Evolutionary conservation across 2,113 vertebrate species (phyloP), one percentile per base, ranked within the genome.

Genomic region (Nymphicus hollandicus): DNA sequence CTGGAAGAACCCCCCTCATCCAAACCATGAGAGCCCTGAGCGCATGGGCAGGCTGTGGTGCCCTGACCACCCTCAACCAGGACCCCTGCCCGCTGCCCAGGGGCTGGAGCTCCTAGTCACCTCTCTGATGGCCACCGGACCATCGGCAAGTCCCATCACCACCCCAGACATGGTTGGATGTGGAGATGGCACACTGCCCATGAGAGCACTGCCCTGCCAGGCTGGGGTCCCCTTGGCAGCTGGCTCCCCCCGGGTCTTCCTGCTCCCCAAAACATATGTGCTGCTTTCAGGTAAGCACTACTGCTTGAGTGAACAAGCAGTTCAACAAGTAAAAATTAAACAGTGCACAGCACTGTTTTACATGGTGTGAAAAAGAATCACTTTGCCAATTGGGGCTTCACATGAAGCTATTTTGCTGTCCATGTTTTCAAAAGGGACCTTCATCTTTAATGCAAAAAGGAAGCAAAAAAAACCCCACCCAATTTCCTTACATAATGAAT

Each of bases 381-480:
- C 29, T 81, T 80, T 7, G 17, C 12, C 43, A 41, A 5, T 6
- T 92, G 23, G 7, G 2, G 10, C 8, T 70, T 83, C 28, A n/a
- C 23, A 33, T 79, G 9, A 41, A 60, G 37, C 37, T 63, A 88
- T 39, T 87, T 81, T 0, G 4, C 55, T 31, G 41, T 46, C 58
- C 18, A 35, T 9, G 11, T 61, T 69, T 88, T 86, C 64, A 79
- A 76, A 55, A 20, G 5, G 13, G 35, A 77, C 25, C 16, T 63
- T 69, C 70, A 70, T 29, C 31, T 85, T 80, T 43, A 64, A 73
- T 18, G 50, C 22, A 74, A 89, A 92, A 86, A 63, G 8, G 10
- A 33, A 37, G 37, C 0, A 25, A 49, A 53, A 55, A 66, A 2
- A 10, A 0, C 0, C 1, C 8, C 9, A 28, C n/a, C 53, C 5